Evolutionary conservation across 2,113 vertebrate genomes (phyloP), one percentile per base, ranked within the genome.

Genomic region (Scytalopus superciliaris): DNA sequence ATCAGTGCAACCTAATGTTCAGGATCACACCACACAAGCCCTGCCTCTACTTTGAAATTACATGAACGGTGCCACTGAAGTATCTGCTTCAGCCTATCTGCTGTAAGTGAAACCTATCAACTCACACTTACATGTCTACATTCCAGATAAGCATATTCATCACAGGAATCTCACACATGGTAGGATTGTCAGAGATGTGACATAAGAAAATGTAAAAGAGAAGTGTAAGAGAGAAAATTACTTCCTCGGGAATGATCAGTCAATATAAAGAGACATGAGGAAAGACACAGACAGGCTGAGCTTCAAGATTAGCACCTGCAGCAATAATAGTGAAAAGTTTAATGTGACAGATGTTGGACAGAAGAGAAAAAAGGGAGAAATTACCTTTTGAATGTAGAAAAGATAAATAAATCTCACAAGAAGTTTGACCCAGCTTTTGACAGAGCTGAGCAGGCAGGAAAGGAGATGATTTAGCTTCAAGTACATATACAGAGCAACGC

Each of bases 31-130:
- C 2, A 1, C 53, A n/a, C 17, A 42, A 60, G 15, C 9, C 49
- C 28, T n/a, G 12, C 33, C 14, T 23, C 45, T 31, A 2, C 30
- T 35, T 37, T 57, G 31, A 24, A 52, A 31, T 69, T 18, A 37
- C 2, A 23, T 9, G 6, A 52, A 37, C 40, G 14, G 7, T 59
- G 18, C 19, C 39, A 44, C 0, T 0, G 63, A 68, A 49, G 4
- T 15, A 52, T 21, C 19, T 49, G 4, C 21, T 16, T 86, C 45
- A 69, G 31, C 27, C 21, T 18, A 10, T 44, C 42, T 22, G 7
- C 49, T 60, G 15, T 25, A 64, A 86, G 79, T 0, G 0, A 75
- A 67, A 60, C 7, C 24, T 60, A 39, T 15, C 0, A 0, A 10
- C 25, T 85, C 60, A 56, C 44, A 35, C 0, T 0, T 7, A n/a